phyloP scores from a whole-genome alignment of 2,888 invertebrate genomes.

The Temnothorax unifasciatus region DNA sequence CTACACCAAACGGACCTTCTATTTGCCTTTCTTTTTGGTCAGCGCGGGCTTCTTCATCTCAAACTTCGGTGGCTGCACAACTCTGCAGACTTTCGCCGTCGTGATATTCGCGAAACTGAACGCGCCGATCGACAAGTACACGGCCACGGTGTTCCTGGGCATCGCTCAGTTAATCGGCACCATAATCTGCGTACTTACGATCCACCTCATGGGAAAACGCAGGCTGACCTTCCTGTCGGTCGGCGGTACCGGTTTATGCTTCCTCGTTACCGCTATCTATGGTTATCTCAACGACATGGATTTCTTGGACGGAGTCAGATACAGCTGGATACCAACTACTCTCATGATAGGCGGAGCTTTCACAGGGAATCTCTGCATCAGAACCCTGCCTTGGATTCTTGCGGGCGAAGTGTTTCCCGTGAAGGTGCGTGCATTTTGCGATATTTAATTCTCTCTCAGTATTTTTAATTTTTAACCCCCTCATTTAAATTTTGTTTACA shows the following conservation, averaged over 20 bases:
- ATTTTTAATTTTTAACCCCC: background rate
- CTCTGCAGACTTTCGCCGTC: constrained; percentile 92
- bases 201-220: constrained; percentile 92
- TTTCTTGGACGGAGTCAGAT: constrained; percentile 64
- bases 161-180: constrained; percentile 91
- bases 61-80: constrained; percentile 92
- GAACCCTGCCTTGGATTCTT: constrained; percentile 93
- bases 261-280: constrained; percentile 89
- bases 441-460: constrained; percentile 8
- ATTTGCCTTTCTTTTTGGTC: constrained; percentile 90
- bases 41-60: constrained; percentile 90
- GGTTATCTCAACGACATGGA: constrained; percentile 82
- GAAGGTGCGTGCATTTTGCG: constrained; percentile 68
- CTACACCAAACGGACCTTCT: constrained; percentile 89
- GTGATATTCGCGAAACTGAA: constrained; percentile 91
- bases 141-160: constrained; percentile 92
- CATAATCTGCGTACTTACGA: constrained; percentile 89
- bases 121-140: constrained; percentile 92
- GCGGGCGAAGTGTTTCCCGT: constrained; percentile 90
- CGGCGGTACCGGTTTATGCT: constrained; percentile 89
- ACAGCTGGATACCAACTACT: constrained; percentile 90
- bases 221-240: constrained; percentile 90
- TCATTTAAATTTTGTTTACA: too few species aligned
- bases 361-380: constrained; percentile 90
- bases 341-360: constrained; percentile 90